Evolutionary conservation across 2,888 invertebrate genomes (phyloP).

Genomic region (Choristoneura rosaceana): DNA sequence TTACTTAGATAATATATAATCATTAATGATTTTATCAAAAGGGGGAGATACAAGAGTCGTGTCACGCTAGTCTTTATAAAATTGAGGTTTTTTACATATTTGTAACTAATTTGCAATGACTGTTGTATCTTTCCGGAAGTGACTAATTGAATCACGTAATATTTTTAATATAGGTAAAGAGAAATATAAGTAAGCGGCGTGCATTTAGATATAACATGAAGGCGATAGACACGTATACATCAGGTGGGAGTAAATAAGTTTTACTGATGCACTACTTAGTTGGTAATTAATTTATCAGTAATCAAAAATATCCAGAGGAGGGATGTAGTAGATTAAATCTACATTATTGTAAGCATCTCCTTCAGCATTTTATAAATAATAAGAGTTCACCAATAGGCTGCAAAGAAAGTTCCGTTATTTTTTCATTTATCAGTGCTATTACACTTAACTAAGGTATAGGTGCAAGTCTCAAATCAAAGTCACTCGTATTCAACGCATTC

Average conservation of each 20-base stretch:
- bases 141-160: constrained; percentile 42
- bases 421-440: constrained; percentile 52
- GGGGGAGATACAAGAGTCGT: constrained; percentile 46
- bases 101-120: constrained; percentile 39
- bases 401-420: constrained; percentile 29
- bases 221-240: constrained; percentile 21
- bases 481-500: constrained; percentile 48
- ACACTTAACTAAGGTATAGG: constrained; percentile 55
- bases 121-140: constrained; percentile 46
- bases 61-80: constrained; percentile 40
- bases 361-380: constrained; percentile 27
- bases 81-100: constrained; percentile 30
- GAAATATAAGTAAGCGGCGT: constrained; percentile 39
- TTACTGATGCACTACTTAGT: constrained; percentile 42
- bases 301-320: constrained; percentile 43
- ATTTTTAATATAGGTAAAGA: constrained; percentile 38
- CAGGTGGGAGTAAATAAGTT: constrained; percentile 36
- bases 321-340: constrained; percentile 76
- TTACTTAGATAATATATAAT: constrained; percentile 42
- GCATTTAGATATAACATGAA: constrained; percentile 38
- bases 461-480: constrained; percentile 76
- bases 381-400: constrained; percentile 66
- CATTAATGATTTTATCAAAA: constrained; percentile 42
- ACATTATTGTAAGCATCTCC: constrained; percentile 65
- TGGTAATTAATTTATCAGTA: constrained; percentile 40